phyloP scores from a whole-genome alignment of 2,797 vertebrate species.

The Schizopygopsis malacanthus region DNA sequence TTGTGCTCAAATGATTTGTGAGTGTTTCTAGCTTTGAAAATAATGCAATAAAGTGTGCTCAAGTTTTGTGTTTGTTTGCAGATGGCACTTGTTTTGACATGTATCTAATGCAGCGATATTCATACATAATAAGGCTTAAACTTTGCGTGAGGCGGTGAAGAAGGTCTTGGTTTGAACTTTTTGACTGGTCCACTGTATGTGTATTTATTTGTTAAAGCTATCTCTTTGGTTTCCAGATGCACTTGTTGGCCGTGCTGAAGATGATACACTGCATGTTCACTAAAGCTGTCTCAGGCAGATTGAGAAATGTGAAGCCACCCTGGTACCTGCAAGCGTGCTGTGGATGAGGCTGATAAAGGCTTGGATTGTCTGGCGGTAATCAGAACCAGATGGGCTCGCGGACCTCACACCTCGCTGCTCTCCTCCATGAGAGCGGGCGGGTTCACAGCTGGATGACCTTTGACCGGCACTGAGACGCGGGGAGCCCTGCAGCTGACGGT shows the following conservation, averaged over 20 bases:
- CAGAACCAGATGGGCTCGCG: slow-evolving; percentile 81
- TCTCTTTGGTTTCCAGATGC: not conserved
- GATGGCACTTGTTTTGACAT: not conserved
- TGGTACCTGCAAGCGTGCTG: slow-evolving; percentile 63
- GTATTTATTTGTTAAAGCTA: too few relatives aligned
- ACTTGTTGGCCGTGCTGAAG: not conserved
- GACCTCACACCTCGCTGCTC: slow-evolving; percentile 79
- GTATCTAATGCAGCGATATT: not conserved
- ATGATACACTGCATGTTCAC: slow-evolving; percentile 25
- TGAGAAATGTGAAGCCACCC: slow-evolving; percentile 69
- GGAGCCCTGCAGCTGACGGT: slow-evolving; percentile 79
- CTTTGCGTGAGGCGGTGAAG: not conserved
- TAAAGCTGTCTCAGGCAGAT: slow-evolving; percentile 66
- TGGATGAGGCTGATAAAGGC: slow-evolving; percentile 76
- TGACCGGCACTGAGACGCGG: slow-evolving; percentile 77
- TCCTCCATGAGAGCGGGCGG: slow-evolving; percentile 66
- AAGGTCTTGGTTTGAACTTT: not conserved
- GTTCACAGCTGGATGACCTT: slow-evolving; percentile 82
- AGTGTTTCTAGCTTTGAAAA: not conserved
- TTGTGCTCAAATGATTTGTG: not conserved
- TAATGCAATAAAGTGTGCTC: not conserved
- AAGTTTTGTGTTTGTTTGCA: not conserved
- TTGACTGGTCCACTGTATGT: not conserved
- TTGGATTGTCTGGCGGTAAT: slow-evolving; percentile 81
- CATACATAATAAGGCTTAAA: not conserved